Percentiles rank a stretch among this genome's conserved stretches.
Conservation (phyloP, 1,140 invertebrate genomes). For the Cardiocondyla obscurior region DNA sequence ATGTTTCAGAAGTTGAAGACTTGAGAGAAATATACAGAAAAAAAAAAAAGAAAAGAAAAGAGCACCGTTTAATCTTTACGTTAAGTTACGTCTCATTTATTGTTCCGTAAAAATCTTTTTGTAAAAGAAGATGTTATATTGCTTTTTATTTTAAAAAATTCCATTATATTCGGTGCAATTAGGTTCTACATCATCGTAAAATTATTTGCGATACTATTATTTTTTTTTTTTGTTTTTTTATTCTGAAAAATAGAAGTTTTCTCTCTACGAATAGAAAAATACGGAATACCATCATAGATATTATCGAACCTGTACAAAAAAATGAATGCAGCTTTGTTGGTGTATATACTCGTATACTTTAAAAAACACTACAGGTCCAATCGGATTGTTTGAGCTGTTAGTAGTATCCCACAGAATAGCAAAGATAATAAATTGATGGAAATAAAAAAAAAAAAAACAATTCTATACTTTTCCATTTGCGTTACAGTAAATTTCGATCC, state of each 20-base stretch:
- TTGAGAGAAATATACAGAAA: conserved; percentile 2
- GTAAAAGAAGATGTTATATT: neutral
- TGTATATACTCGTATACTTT: neutral
- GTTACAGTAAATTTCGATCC: conserved; percentile 3
- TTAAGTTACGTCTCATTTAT: neutral
- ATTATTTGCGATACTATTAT: neutral
- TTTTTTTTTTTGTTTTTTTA: conserved; percentile 1
- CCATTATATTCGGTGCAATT: neutral
- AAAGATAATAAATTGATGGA: conserved; percentile 5
- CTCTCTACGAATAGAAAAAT: conserved; percentile 1
- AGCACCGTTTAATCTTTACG: neutral
- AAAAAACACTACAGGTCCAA: conserved; percentile 19
- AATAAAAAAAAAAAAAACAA: conserved; percentile 12
- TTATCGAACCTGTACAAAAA: neutral
- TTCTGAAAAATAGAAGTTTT: neutral
- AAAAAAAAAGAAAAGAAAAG: neutral
- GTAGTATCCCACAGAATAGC: neutral
- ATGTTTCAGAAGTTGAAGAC: conserved; percentile 14
- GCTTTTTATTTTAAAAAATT: neutral
- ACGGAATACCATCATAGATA: conserved; percentile 10
- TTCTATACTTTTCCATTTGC: neutral
- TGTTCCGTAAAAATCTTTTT: neutral
- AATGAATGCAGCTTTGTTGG: neutral
- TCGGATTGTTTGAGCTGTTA: conserved; percentile 11
- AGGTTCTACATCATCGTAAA: neutral